Conservation (phyloP, 2,888 invertebrate genomes). For the Drepanosiphum platanoidis region DNA sequence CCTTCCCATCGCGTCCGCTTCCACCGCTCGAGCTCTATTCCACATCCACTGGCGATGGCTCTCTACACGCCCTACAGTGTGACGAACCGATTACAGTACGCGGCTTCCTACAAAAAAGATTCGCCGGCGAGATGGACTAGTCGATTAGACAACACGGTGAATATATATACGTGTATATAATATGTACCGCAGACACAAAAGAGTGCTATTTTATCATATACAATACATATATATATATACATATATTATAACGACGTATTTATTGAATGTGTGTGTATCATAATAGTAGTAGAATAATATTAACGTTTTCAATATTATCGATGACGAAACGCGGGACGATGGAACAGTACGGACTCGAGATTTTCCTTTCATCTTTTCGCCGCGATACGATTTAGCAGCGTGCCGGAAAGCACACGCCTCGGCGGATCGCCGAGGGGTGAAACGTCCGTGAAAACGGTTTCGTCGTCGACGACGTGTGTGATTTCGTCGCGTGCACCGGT, state of each 20-base stretch:
- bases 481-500: too few species aligned
- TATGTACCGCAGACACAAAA: slow-evolving; percentile 18
- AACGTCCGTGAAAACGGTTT: not conserved
- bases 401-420: too few species aligned
- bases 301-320: not conserved
- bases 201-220: not conserved
- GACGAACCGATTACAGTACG: slow-evolving; percentile 57
- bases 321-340: too few species aligned
- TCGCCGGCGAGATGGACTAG: slow-evolving; percentile 49
- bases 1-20: not conserved
- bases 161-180: too few species aligned
- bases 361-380: too few species aligned
- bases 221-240: not conserved
- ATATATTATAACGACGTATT: slow-evolving; percentile 32
- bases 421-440: not conserved
- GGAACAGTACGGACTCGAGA: too few species aligned
- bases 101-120: slow-evolving; percentile 59
- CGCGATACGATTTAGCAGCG: too few species aligned
- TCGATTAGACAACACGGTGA: slow-evolving; percentile 41
- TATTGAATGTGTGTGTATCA: not conserved
- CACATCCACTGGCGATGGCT: slow-evolving; percentile 33
- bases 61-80: slow-evolving; percentile 58
- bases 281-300: not conserved
- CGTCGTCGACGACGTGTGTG: not conserved
- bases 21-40: not conserved